These are phyloP conservation scores for Lemur catta DNA, from an alignment of 2,797 vertebrate species.

Conservation along the genomic window DNA sequence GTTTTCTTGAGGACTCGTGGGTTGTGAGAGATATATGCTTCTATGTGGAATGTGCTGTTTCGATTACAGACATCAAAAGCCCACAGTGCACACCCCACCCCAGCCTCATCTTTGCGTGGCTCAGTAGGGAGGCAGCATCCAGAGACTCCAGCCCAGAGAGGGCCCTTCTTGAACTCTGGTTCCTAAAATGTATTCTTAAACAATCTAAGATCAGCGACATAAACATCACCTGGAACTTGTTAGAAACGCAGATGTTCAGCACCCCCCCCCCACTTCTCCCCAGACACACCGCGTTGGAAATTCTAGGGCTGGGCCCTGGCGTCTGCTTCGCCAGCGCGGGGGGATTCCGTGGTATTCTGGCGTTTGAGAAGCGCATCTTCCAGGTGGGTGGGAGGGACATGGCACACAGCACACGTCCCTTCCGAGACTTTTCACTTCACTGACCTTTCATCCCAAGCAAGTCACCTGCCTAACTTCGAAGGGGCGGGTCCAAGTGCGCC, in stretches of 20 bases:
- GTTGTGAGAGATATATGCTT: neutral
- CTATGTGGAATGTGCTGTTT: neutral
- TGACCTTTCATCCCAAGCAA: neutral
- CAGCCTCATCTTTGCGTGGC: neutral
- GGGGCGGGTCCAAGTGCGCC: neutral
- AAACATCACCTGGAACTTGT: neutral
- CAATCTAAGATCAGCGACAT: neutral
- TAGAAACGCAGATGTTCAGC: neutral
- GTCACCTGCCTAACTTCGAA: neutral
- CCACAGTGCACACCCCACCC: neutral
- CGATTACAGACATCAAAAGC: neutral
- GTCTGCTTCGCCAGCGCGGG: neutral
- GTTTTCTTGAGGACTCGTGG: neutral
- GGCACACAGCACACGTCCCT: accelerated
- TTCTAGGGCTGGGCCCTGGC: neutral
- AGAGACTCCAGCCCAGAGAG: neutral
- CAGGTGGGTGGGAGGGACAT: neutral
- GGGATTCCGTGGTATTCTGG: neutral
- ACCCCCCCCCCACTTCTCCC: neutral
- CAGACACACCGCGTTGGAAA: neutral
- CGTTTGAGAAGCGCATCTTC: neutral
- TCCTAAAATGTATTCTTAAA: neutral
- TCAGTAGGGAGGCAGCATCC: neutral
- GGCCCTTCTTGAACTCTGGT: neutral
- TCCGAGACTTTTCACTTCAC: neutral